Conservation (phyloP, 1,140 invertebrate species). For the Berghia stephanieae region DNA sequence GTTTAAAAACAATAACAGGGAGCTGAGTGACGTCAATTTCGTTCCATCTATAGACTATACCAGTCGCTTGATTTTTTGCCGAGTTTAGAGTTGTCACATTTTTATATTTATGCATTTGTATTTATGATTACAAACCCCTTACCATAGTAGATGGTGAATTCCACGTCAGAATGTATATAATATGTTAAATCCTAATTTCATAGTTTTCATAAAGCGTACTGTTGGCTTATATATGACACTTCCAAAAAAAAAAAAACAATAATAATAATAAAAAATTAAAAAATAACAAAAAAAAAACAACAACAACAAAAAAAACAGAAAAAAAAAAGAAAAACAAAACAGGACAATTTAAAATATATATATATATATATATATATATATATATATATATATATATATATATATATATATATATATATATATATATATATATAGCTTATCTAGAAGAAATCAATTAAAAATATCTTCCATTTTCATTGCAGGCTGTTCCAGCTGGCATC, state of each 20-base stretch:
- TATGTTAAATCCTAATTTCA: not conserved
- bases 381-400: not conserved
- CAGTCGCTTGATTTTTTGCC: too few relatives aligned
- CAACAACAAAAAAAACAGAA: not conserved
- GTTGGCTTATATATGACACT: not conserved
- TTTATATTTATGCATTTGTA: too few relatives aligned
- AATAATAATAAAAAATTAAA: not conserved
- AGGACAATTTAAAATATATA: not conserved
- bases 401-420: not conserved
- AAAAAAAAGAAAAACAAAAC: not conserved
- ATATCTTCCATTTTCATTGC: too few relatives aligned
- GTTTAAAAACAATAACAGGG: too few relatives aligned
- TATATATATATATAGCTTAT: not conserved
- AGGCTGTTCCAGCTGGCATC: too few relatives aligned
- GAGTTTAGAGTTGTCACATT: too few relatives aligned
- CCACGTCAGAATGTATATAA: not conserved
- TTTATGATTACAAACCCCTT: too few relatives aligned
- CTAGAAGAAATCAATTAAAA: too few relatives aligned
- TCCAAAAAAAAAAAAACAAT: not conserved
- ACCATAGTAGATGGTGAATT: not conserved
- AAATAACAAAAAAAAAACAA: not conserved
- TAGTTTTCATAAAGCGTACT: not conserved
- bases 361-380: slow-evolving; percentile 5
- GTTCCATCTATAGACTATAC: too few relatives aligned
- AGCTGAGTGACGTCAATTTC: too few relatives aligned